A percentile compares a stretch with the other conserved stretches of the same genome.
Evolutionary conservation across 2,797 vertebrate genomes (phyloP).

Genomic region (Botia kubotai): DNA sequence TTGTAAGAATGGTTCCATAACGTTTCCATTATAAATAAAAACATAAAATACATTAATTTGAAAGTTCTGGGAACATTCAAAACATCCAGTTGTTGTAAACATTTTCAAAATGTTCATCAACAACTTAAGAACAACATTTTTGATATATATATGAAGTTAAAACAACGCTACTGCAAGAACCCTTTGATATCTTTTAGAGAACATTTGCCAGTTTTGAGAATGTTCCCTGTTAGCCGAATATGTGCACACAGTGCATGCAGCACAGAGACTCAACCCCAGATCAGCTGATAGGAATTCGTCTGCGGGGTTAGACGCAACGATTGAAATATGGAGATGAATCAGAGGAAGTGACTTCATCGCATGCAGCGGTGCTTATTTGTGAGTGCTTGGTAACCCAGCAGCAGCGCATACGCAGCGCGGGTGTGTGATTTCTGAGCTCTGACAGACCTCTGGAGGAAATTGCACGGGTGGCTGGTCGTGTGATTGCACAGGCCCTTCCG

Average conservation of each 20-base stretch:
- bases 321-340: conserved; percentile 39
- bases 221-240: neutral
- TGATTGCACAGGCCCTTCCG: conserved; percentile 64
- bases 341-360: conserved; percentile 37
- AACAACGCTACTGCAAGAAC: too few relatives aligned
- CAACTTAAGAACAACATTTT: too few relatives aligned
- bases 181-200: too few relatives aligned
- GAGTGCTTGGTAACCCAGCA: conserved; percentile 56
- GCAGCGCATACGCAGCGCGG: conserved; percentile 27
- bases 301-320: conserved; percentile 24
- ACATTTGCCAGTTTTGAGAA: too few relatives aligned
- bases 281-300: conserved; percentile 35
- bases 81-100: too few relatives aligned
- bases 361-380: conserved; percentile 54
- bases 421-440: conserved; percentile 64
- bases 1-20: too few relatives aligned
- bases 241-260: neutral
- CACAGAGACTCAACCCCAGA: neutral
- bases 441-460: conserved; percentile 64
- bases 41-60: too few relatives aligned
- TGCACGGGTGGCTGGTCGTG: conserved; percentile 62
- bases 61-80: too few relatives aligned
- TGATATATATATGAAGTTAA: too few relatives aligned
- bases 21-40: too few relatives aligned
- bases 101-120: too few relatives aligned